Base-by-base conservation (phyloP, 2,797 vertebrate species). In the Sciurus carolinensis region DNA sequence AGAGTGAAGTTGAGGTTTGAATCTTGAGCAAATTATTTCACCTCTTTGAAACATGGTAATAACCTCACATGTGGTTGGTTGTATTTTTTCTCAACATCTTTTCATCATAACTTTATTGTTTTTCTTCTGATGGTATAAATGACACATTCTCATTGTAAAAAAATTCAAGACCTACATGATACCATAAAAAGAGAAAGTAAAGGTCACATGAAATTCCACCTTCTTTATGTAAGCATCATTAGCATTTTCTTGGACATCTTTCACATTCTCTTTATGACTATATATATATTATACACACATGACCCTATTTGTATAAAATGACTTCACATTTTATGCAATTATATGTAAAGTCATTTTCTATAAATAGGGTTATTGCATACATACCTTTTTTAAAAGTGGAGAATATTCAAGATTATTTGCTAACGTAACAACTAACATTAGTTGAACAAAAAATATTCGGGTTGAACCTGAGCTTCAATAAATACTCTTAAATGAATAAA, bases 81-180 rank as follows among this genome's bases (percentile, higher is more conserved):
- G 59, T 62, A 83, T 80, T 92, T 94, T 94, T 54, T 57, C 86
- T 95, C 82, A 66, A 33, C 36, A 77, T 69, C 30, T 96, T 93
- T 96, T 93, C 93, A 77, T 69, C 83, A 84, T 59, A n/a, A 17
- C 47, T 86, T 96, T 83, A 54, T n/a, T 83, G 42, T 81, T 91
- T 95, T 77, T 76, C 47, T 95, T 87, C 54, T 91, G 83, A 84
- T 90, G 50, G 24, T 77, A 83, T 26, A 52, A 28, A 59, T 64
- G 80, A 94, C 14, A 80, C 17, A 90, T 18, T 91, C 59, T 82
- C 54, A 84, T 10, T 36, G 9, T 59, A 87, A 95, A 94, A 94
- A 95, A 82, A 64, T 47, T 64, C n/a, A 83, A 95, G 96, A 96
- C 59, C 20, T 81, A 87, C 54, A 50, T 24, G 14, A 18, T 87